Evolutionary conservation across 2,797 vertebrate genomes (phyloP), one percentile per base, ranked within the genome.

Genomic region (Myiothlypis chrysogaster): DNA sequence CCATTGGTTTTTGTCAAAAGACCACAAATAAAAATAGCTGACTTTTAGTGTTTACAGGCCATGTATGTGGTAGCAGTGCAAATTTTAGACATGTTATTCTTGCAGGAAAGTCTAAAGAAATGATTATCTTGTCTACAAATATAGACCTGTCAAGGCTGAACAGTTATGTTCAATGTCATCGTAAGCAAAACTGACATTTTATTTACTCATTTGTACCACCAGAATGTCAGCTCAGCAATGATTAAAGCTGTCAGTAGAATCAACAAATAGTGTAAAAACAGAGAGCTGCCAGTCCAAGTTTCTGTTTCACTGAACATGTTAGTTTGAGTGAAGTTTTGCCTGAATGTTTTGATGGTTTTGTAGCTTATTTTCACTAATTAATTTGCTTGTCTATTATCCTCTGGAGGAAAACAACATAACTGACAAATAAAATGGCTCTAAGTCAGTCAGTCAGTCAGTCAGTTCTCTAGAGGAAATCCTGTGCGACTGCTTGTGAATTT

Each of bases 191-290:
- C 86, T 89, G 96, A 96, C 95, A 4, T 94, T 97, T 96, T 93
- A 94, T 96, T 97, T 96, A 96, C 91, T 94, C 96, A 88, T 79
- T 96, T 96, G 77, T 96, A 94, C 77, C 89, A 90, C 87, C 11
- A 7, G 72, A 94, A 92, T 96, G 96, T 95, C 95, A 97, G 87
- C 91, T 93, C 79, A 75, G 46, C 80, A 84, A 88, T 92, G 93
- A 96, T 95, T 95, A 96, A 96, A 96, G 92, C 92, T 95, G 78
- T 92, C 91, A 96, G 90, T 87, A 94, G 87, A 73, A 87, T 92
- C 93, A 91, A 94, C 89, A 96, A 96, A 83, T 70, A 94, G 90
- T 89, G 79, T 53, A 89, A 96, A 95, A 97, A 89, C 57, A 90
- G 72, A 4, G 52, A 93, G 65, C 91, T 95, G 94, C 93, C 79